Conservation (phyloP, 2,797 vertebrate genomes). For the Spinibarbus caldwelli region DNA sequence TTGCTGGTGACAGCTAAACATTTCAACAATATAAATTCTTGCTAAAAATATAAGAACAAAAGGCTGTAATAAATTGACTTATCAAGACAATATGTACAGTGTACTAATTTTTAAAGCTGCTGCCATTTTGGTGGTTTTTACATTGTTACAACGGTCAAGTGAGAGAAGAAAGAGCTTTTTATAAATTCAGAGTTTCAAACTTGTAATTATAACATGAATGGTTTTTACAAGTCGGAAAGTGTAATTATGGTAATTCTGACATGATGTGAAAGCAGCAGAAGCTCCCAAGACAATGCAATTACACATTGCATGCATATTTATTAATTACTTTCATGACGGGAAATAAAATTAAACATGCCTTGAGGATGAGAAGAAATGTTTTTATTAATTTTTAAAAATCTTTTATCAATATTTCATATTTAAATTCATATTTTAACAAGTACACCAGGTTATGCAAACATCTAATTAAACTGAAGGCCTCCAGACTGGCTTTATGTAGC, state of each 20-base stretch:
- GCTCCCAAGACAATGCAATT: constrained; percentile 13
- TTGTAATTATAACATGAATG: constrained; percentile 15
- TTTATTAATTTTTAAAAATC: not conserved
- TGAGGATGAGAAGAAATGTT: not conserved
- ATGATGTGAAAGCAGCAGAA: constrained; percentile 1
- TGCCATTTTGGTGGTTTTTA: not conserved
- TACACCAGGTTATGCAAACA: not conserved
- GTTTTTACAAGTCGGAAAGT: not conserved
- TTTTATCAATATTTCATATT: not conserved
- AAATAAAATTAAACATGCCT: constrained; percentile 1
- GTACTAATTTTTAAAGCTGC: not conserved
- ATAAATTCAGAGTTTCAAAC: not conserved
- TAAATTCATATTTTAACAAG: not conserved
- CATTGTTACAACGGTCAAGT: not conserved
- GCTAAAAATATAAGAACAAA: not conserved
- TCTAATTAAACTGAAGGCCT: constrained; percentile 9
- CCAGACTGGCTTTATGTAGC: not conserved
- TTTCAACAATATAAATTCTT: not conserved
- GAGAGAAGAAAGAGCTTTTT: not conserved
- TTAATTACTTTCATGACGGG: constrained; percentile 5
- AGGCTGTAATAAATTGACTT: not conserved
- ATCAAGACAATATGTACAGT: not conserved
- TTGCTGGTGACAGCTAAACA: not conserved
- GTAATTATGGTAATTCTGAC: constrained; percentile 13
- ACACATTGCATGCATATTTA: not conserved